Percentiles rank a stretch among this genome's conserved stretches.
These are phyloP conservation scores for Halocynthia aurantium DNA, from an alignment of 23 tunicate species.

Conservation along the genomic window DNA sequence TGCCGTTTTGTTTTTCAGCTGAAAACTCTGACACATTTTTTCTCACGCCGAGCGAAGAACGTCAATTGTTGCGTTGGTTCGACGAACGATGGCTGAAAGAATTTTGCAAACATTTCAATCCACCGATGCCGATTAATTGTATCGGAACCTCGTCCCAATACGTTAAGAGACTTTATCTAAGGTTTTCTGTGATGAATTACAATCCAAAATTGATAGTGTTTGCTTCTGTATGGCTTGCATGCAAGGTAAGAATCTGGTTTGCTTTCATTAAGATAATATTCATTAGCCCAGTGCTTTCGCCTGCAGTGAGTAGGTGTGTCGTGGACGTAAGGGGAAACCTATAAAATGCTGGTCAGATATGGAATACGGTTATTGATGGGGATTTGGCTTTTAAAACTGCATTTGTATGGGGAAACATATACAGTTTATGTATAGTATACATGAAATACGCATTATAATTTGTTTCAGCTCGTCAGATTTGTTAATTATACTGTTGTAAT, in stretches of 20 bases:
- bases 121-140: slow-evolving; percentile 58
- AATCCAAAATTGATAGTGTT: slow-evolving; percentile 71
- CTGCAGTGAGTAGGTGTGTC: too few relatives aligned
- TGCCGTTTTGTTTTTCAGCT: slow-evolving; percentile 3
- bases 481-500: too few relatives aligned
- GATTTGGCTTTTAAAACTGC: too few relatives aligned
- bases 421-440: too few relatives aligned
- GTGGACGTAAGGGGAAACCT: too few relatives aligned
- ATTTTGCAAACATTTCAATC: slow-evolving; percentile 69
- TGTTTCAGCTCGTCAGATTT: too few relatives aligned
- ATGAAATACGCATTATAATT: too few relatives aligned
- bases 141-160: slow-evolving; percentile 79
- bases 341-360: too few relatives aligned
- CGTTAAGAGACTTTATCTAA: slow-evolving; percentile 61
- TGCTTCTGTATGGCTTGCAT: slow-evolving; percentile 82
- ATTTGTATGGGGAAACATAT: too few relatives aligned
- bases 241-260: slow-evolving; percentile 32
- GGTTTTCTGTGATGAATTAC: slow-evolving; percentile 84
- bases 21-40: slow-evolving; percentile 40
- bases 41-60: slow-evolving; percentile 55
- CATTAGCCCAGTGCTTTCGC: too few relatives aligned
- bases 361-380: too few relatives aligned
- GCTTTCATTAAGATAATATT: too few relatives aligned
- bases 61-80: slow-evolving; percentile 36
- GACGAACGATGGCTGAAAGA: slow-evolving; percentile 43